Percentiles rank a stretch among this genome's conserved stretches.
Conservation (phyloP, 2,888 invertebrate species). For the Electrophaes corylata region DNA sequence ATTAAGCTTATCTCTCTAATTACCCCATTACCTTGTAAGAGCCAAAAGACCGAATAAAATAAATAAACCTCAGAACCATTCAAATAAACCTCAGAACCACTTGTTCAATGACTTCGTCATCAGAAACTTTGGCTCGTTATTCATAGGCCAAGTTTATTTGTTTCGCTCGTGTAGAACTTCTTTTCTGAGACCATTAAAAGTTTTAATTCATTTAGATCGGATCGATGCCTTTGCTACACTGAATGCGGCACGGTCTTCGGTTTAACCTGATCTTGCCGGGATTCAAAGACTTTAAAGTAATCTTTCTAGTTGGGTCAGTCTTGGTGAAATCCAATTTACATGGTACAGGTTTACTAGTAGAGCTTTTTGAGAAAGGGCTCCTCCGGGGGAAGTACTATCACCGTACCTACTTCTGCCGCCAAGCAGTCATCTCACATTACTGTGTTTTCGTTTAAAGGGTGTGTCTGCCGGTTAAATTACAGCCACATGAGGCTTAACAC, state of each 20-base stretch:
- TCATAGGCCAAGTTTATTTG: conserved; percentile 54
- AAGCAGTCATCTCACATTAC: too few species aligned
- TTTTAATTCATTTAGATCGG: conserved; percentile 57
- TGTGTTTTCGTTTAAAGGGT: too few species aligned
- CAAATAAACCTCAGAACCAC: conserved; percentile 28
- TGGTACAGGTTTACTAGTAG: too few species aligned
- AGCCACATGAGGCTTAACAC: too few species aligned
- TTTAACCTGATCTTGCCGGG: not conserved
- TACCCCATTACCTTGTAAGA: conserved; percentile 41
- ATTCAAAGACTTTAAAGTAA: not conserved
- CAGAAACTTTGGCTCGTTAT: conserved; percentile 49
- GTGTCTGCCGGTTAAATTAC: too few species aligned
- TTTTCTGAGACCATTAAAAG: conserved; percentile 58
- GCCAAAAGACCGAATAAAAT: conserved; percentile 39
- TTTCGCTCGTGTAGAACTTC: conserved; percentile 47
- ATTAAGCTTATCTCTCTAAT: conserved; percentile 26
- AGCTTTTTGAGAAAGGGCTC: too few species aligned
- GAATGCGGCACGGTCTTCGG: not conserved
- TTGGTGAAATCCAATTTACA: too few species aligned
- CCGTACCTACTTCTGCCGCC: too few species aligned
- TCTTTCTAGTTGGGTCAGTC: too few species aligned
- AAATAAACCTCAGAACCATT: conserved; percentile 31
- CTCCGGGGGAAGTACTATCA: too few species aligned
- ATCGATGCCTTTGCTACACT: conserved; percentile 8
- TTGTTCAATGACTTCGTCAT: conserved; percentile 41